A percentile compares a stretch with the other conserved stretches of the same genome.
phyloP scores from a whole-genome alignment of 2,113 vertebrate genomes.

The Bolborhynchus lineola region DNA sequence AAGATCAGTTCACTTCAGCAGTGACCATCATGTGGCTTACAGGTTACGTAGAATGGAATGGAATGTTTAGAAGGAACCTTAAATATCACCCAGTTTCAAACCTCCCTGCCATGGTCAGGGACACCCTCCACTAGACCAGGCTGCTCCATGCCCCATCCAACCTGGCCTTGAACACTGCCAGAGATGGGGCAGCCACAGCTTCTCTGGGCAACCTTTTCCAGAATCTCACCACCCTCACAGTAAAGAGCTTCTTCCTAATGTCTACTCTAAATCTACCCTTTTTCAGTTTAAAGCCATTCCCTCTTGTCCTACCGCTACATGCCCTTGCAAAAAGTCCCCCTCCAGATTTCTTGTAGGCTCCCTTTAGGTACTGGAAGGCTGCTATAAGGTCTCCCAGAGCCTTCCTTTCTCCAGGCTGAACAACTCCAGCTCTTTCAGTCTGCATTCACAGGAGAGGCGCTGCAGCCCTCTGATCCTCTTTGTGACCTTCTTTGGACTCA shows the following conservation, averaged over 20 bases:
- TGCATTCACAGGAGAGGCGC: not conserved
- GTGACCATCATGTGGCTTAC: not conserved
- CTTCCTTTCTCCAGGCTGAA: too few relatives aligned
- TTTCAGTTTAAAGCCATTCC: not conserved
- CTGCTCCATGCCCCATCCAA: not conserved
- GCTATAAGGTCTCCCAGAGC: too few relatives aligned
- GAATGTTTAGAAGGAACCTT: not conserved
- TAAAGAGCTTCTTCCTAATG: not conserved
- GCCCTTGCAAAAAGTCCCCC: not conserved
- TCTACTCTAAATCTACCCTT: not conserved
- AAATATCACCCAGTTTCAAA: not conserved
- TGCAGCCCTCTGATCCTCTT: not conserved
- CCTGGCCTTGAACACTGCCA: not conserved
- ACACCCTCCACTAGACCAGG: not conserved
- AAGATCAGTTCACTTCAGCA: not conserved
- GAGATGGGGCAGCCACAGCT: too few relatives aligned
- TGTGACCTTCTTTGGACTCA: not conserved
- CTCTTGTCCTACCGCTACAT: not conserved
- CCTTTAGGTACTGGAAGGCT: too few relatives aligned
- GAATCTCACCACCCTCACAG: not conserved
- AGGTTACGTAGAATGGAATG: not conserved
- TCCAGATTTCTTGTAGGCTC: not conserved
- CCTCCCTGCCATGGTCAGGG: not conserved
- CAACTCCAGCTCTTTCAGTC: not conserved
- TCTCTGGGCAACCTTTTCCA: not conserved